phyloP scores from a whole-genome alignment of 2,113 vertebrate species.

The human (Homo sapiens) region DNA sequence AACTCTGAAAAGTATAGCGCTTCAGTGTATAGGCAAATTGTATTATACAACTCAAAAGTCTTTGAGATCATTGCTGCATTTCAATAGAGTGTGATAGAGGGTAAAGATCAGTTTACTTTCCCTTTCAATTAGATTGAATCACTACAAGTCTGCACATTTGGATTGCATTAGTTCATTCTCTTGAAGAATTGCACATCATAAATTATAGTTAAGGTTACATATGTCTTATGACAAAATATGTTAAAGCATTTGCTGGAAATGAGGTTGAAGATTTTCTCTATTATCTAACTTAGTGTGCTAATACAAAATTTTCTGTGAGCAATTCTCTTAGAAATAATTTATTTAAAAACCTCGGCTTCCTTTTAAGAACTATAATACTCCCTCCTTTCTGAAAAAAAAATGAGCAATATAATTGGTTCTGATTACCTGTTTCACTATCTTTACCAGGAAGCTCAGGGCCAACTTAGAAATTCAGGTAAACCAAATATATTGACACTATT shows the following conservation, averaged over 20 bases:
- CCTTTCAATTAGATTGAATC: constrained; percentile 1
- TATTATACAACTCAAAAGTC: neutral
- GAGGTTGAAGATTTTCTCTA: constrained; percentile 20
- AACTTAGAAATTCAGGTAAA: constrained; percentile 7
- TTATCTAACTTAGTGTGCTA: neutral
- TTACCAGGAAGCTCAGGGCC: neutral
- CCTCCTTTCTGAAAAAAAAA: neutral
- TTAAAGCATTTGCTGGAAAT: constrained; percentile 14
- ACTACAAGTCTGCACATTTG: neutral
- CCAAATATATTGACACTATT: neutral
- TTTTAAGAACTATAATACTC: neutral
- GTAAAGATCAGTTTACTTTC: neutral
- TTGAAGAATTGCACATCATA: neutral
- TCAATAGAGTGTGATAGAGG: neutral
- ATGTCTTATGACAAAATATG: neutral
- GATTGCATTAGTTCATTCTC: neutral
- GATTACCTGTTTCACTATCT: neutral
- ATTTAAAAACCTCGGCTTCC: neutral
- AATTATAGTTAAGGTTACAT: neutral
- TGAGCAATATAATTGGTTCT: neutral
- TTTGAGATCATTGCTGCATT: neutral
- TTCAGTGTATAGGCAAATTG: neutral
- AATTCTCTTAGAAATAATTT: constrained; percentile 36
- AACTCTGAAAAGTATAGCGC: neutral
- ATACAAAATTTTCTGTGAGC: neutral